These are phyloP conservation scores for Pogonognathellus flavescens DNA, from an alignment of 1,140 invertebrate genomes.

Conservation along the genomic window DNA sequence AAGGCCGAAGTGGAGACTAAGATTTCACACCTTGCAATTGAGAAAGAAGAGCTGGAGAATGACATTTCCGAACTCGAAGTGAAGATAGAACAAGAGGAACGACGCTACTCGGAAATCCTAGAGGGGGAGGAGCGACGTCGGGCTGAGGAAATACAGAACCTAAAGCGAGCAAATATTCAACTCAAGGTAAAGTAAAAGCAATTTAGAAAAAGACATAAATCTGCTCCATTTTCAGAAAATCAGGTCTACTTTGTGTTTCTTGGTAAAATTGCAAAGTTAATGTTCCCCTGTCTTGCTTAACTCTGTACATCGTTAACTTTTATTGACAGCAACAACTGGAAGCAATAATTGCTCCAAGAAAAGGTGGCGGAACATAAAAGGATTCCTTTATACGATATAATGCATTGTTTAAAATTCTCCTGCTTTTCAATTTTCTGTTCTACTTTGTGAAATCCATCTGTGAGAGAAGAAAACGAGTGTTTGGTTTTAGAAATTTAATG, in stretches of 20 bases:
- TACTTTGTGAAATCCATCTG: no score
- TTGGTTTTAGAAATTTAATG: no score
- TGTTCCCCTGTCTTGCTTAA: neutral
- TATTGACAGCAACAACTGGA: constrained; percentile 41
- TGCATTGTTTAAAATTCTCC: no score
- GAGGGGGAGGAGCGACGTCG: constrained; percentile 92
- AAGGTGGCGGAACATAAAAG: constrained; percentile 7
- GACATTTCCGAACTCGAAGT: constrained; percentile 84
- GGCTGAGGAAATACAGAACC: constrained; percentile 89
- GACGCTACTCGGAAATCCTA: constrained; percentile 83
- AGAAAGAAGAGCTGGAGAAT: constrained; percentile 82
- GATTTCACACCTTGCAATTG: constrained; percentile 76
- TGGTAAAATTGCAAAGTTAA: neutral
- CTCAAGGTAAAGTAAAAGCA: constrained; percentile 78
- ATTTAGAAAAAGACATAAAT: neutral
- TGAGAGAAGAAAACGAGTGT: no score
- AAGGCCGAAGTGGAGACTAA: constrained; percentile 79
- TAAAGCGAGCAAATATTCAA: constrained; percentile 94
- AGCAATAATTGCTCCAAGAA: constrained; percentile 21
- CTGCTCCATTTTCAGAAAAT: neutral
- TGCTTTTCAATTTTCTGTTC: no score
- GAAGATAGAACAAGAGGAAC: constrained; percentile 87
- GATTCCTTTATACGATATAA: neutral
- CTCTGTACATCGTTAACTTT: neutral
- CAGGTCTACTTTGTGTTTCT: no score